These are phyloP conservation scores for Lymantria dispar DNA, from an alignment of 2,888 invertebrate genomes.

Conservation along the genomic window DNA sequence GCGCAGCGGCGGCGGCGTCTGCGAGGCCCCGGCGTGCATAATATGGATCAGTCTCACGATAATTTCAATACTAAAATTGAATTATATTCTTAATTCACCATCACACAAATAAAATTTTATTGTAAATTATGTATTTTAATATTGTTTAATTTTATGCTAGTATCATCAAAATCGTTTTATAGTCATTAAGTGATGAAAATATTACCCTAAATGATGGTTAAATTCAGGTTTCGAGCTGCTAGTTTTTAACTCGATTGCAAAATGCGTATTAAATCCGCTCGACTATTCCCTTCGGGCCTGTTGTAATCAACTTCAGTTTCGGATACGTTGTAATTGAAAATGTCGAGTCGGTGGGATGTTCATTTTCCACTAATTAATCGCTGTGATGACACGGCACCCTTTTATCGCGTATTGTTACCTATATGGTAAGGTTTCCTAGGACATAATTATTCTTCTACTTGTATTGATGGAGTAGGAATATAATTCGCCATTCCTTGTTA, in stretches of 20 bases:
- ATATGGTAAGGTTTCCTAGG: slow-evolving; percentile 8
- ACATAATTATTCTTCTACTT: neutral
- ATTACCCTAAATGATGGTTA: slow-evolving; percentile 19
- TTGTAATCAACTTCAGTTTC: slow-evolving; percentile 61
- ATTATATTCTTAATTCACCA: too few relatives aligned
- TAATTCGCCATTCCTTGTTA: too few relatives aligned
- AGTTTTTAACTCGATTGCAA: slow-evolving; percentile 59
- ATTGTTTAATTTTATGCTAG: too few relatives aligned
- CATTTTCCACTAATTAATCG: slow-evolving; percentile 82
- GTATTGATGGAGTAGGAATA: too few relatives aligned
- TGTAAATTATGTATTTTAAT: neutral
- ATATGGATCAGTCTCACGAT: too few relatives aligned
- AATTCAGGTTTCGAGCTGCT: slow-evolving; percentile 38
- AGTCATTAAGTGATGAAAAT: slow-evolving; percentile 15
- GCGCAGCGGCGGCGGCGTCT: too few relatives aligned
- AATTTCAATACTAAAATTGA: too few relatives aligned
- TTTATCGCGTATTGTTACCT: slow-evolving; percentile 37
- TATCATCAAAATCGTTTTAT: neutral
- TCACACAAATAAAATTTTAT: too few relatives aligned
- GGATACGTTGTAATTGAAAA: slow-evolving; percentile 75
- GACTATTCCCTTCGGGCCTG: slow-evolving; percentile 58
- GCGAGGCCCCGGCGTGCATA: too few relatives aligned
- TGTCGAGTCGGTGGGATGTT: slow-evolving; percentile 71
- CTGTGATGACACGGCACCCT: slow-evolving; percentile 65
- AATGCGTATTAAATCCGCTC: slow-evolving; percentile 48